These are phyloP conservation scores for Aurelia sp. DNA, from an alignment of 30 jellyfish, hydroid and myxozoan species.

Conservation along the genomic window DNA sequence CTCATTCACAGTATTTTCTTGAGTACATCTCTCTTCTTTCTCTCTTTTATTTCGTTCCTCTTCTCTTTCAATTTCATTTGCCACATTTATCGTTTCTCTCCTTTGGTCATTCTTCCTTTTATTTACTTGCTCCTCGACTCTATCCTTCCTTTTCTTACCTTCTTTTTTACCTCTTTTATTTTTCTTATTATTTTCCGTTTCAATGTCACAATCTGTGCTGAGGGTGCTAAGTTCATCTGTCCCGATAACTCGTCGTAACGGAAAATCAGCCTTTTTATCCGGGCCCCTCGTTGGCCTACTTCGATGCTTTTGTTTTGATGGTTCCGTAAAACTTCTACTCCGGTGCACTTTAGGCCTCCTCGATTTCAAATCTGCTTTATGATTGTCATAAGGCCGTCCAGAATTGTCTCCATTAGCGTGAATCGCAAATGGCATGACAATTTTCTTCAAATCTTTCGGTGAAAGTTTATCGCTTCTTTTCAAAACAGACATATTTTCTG, in stretches of 20 bases:
- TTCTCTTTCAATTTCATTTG: too few relatives aligned
- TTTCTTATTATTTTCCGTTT: not conserved
- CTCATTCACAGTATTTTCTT: not conserved
- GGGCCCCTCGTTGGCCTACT: slow-evolving; percentile 8
- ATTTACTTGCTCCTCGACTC: too few relatives aligned
- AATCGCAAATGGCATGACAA: not conserved
- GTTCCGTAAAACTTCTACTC: slow-evolving; percentile 55
- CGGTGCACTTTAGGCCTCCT: slow-evolving; percentile 38
- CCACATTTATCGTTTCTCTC: too few relatives aligned
- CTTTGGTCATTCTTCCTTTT: too few relatives aligned
- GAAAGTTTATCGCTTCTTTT: slow-evolving; percentile 2
- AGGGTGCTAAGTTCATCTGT: slow-evolving; percentile 40
- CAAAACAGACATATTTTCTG: slow-evolving; percentile 44
- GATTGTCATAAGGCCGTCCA: slow-evolving; percentile 37
- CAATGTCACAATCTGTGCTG: not conserved
- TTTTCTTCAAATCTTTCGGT: slow-evolving; percentile 4
- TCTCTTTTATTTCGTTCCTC: too few relatives aligned
- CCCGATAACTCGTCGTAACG: slow-evolving; percentile 59
- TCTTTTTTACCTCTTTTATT: not conserved
- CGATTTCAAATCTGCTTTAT: slow-evolving; percentile 12
- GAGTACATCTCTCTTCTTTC: too few relatives aligned
- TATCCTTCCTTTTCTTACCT: not conserved
- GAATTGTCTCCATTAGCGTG: slow-evolving; percentile 5
- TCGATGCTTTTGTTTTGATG: slow-evolving; percentile 31
- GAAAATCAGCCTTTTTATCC: slow-evolving; percentile 28